phyloP scores from a whole-genome alignment of 1,140 invertebrate species.

The Leucophenga varia region DNA sequence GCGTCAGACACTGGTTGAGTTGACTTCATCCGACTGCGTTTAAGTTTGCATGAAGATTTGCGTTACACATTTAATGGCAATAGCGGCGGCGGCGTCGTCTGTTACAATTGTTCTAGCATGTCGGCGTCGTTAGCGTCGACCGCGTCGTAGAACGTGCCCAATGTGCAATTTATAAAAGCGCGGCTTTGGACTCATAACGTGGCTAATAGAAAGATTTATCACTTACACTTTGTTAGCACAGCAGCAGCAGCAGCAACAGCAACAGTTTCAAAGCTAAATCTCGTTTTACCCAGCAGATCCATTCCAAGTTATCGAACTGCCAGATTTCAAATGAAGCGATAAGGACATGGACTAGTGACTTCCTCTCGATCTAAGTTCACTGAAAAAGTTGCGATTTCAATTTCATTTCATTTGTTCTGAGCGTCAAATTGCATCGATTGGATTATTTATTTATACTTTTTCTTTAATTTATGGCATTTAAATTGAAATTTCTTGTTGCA shows the following conservation, averaged over 20 bases:
- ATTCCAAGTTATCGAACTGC: constrained; percentile 1
- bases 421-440: constrained; percentile 32
- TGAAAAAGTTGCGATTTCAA: constrained; percentile 47
- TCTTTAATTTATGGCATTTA: constrained; percentile 48
- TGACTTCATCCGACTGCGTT: too few species aligned
- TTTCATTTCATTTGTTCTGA: constrained; percentile 42
- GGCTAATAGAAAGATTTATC: constrained; percentile 55
- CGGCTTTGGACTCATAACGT: constrained; percentile 27
- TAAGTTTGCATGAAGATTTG: too few species aligned
- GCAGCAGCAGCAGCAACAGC: neutral
- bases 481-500: constrained; percentile 50
- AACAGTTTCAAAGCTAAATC: neutral
- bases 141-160: too few species aligned
- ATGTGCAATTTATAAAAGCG: constrained; percentile 14
- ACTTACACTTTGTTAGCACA: constrained; percentile 15
- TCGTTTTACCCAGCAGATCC: neutral
- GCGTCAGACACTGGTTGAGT: too few species aligned
- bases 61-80: too few species aligned
- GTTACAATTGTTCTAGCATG: too few species aligned
- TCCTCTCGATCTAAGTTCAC: constrained; percentile 5
- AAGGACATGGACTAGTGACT: constrained; percentile 1
- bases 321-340: constrained; percentile 38
- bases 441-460: constrained; percentile 39
- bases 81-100: too few species aligned
- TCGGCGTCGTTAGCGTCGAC: too few species aligned